Evolutionary conservation across 2,113 vertebrate genomes (phyloP), one percentile per base, ranked within the genome.

Genomic region (Rhabdomys dilectus): DNA sequence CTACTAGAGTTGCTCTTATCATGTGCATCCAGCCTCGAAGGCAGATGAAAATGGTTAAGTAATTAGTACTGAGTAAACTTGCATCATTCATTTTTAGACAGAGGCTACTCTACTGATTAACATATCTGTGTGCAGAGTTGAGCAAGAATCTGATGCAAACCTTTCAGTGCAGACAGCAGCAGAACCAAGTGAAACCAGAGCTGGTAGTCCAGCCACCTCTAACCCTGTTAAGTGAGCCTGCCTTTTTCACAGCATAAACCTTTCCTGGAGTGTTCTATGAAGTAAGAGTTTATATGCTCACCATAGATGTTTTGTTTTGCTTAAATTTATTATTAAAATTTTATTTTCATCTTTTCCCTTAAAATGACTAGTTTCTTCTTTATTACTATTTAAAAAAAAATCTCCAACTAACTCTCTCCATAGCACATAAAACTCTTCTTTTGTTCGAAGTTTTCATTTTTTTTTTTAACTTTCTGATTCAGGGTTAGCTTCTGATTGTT

Each of bases 191-290:
- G 15, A 73, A 73, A 51, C 31, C 68, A 73, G 22, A 15, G 2
- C 22, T 3, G 70, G 11, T 26, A n/a, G 12, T 21, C n/a, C 39
- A 73, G 68, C 36, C 22, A 4, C 13, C 8, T 73, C 48, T 11
- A 58, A 73, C 7, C 15, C 13, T 75, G 7, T 2, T 29, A 15
- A 4, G 24, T 24, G 8, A 0, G 0, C 1, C 8, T 80, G 22
- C 19, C 60, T 12, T 21, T 29, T 68, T 24, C 7, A 53, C 34
- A 60, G 10, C 17, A 53, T 60, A 7, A 60, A 16, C 5, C 39
- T 91, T 91, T 89, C 48, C 5, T 91, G 70, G 29, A 51, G 26
- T 11, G 84, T 2, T 84, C 51, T 77, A 5, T 51, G 73, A 36
- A 89, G 62, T 26, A 56, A 42, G 5, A 7, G 16, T 39, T 66